Evolutionary conservation across 1,140 invertebrate genomes (phyloP).

Genomic region (Hyles euphorbiae): DNA sequence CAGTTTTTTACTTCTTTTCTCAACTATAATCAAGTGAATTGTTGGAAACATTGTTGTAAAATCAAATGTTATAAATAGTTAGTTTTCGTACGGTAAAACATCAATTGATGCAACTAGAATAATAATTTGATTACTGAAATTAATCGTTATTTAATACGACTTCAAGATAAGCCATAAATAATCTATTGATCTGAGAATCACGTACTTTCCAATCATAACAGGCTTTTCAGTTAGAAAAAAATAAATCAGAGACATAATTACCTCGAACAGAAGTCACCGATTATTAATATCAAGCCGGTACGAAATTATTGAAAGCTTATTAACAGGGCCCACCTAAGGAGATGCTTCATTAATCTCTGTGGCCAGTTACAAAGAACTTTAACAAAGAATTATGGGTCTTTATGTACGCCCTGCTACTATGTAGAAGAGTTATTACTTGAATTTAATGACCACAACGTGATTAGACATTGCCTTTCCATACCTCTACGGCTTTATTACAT

Average conservation of each 20-base stretch:
- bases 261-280: conserved; percentile 27
- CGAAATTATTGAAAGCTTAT: conserved; percentile 56
- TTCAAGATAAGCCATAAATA: too few relatives aligned
- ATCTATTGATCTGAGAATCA: too few relatives aligned
- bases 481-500: conserved; percentile 56
- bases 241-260: conserved; percentile 11
- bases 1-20: too few relatives aligned
- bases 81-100: too few relatives aligned
- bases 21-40: too few relatives aligned
- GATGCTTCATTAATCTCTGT: conserved; percentile 61
- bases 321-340: conserved; percentile 64
- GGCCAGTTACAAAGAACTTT: conserved; percentile 53
- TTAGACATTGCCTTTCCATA: conserved; percentile 60
- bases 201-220: too few relatives aligned
- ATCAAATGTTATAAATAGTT: too few relatives aligned
- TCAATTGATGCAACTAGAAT: too few relatives aligned
- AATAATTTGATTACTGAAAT: too few relatives aligned
- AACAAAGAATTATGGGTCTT: conserved; percentile 65
- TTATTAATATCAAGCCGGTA: conserved; percentile 28
- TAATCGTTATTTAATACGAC: too few relatives aligned
- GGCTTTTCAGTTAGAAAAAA: too few relatives aligned
- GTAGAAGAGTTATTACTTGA: conserved; percentile 63
- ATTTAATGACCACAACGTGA: conserved; percentile 62
- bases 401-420: conserved; percentile 64
- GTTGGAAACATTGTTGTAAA: too few relatives aligned